Evolutionary conservation across 2,888 invertebrate species (phyloP), one percentile per base, ranked within the genome.

Genomic region (Drosophila lutescens): DNA sequence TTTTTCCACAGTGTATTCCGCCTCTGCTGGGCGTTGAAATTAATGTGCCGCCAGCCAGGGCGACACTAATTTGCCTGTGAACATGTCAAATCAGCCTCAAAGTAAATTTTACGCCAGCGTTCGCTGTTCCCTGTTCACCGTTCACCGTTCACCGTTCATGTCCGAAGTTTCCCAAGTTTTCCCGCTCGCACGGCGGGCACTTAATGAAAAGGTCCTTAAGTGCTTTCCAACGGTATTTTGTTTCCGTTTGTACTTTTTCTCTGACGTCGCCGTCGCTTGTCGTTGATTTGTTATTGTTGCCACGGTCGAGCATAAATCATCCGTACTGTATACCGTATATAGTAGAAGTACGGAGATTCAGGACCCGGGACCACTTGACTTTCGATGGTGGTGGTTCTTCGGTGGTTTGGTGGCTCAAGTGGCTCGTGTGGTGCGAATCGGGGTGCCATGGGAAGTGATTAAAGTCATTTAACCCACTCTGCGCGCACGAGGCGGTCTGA

Each of bases 181-280:
- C 26, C 49, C 63, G 49, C 49, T 49, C 46, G 34, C 56, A 36
- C 17, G 60, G 47, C 66, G 78, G 75, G 74, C 85, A 84, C 89
- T 86, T 89, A 89, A 88, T 90, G 90, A 86, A 89, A 90, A 87
- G 90, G 89, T 86, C 88, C 86, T 89, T 89, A 89, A 90, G 90
- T 90, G 86, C 89, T 89, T 90, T 90, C 84, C 88, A 89, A 89
- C 88, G 90, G 89, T 85, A 89, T 88, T 90, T 90, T 90, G 90
- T 90, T 90, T 90, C 90, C 90, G 90, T 90, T 90, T 89, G 85
- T 90, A 78, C 74, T 78, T 80, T 74, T 79, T 79, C 74, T 62
- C 74, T 76, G 78, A 66, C 74, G 68, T 73, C 62, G 63, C 66
- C 56, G 58, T 69, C 63, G 78, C 77, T 76, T 62, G 80, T 76